Percentiles rank a stretch among this genome's conserved stretches.
Evolutionary conservation across 2,888 invertebrate genomes (phyloP).

Genomic region (Acanthosepion esculentum): DNA sequence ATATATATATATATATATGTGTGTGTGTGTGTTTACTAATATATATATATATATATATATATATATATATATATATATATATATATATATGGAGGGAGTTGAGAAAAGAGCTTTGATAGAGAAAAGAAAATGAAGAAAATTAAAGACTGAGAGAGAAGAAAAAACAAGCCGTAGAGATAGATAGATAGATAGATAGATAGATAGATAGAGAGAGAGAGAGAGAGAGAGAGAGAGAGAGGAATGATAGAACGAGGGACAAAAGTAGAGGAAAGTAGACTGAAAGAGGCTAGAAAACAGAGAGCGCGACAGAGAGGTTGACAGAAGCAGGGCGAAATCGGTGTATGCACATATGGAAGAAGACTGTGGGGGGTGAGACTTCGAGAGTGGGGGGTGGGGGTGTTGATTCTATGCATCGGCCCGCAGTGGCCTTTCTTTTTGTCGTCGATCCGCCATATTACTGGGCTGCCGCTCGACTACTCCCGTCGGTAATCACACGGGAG

Average conservation of each 20-base stretch:
- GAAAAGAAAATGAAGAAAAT: neutral
- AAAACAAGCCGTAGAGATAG: neutral
- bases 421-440: neutral
- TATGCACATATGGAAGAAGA: neutral
- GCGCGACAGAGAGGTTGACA: neutral
- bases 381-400: neutral
- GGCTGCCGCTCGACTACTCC: constrained; percentile 12
- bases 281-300: neutral
- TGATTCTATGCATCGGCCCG: neutral
- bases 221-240: neutral
- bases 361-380: neutral
- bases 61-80: too few species aligned
- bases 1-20: too few species aligned
- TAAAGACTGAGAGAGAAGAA: too few species aligned
- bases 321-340: neutral
- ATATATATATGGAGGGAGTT: neutral
- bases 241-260: neutral
- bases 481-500: constrained; percentile 1
- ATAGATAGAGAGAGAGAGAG: neutral
- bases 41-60: too few species aligned
- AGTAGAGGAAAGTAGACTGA: neutral
- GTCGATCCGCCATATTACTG: neutral
- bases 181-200: neutral
- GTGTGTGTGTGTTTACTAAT: too few species aligned
- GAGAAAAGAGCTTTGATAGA: neutral